Conservation (phyloP, 2,797 vertebrate genomes). For the Crocodylus rhombifer region DNA sequence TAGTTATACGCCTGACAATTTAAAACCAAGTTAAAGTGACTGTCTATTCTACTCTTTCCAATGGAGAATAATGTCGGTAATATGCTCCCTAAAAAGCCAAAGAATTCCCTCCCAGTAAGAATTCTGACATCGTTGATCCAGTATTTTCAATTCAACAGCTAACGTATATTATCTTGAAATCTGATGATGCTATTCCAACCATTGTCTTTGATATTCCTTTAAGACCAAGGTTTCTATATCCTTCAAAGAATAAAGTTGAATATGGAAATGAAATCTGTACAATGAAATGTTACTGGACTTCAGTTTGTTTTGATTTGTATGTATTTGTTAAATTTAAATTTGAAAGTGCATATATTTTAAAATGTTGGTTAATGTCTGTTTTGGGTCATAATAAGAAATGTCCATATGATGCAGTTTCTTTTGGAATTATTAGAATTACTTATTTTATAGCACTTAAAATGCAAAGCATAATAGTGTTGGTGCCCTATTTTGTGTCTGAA, state of each 20-base stretch:
- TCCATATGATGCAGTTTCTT: neutral
- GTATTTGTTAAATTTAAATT: neutral
- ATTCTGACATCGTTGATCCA: neutral
- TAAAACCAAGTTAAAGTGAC: neutral
- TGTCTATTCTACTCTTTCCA: neutral
- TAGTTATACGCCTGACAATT: neutral
- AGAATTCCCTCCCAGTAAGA: neutral
- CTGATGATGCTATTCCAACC: neutral
- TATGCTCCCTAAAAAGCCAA: neutral
- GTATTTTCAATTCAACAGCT: neutral
- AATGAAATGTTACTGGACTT: neutral
- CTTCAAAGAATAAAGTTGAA: neutral
- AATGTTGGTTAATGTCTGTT: neutral
- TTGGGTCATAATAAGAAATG: neutral
- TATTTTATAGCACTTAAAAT: neutral
- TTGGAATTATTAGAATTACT: neutral
- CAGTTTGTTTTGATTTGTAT: neutral
- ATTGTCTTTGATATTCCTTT: neutral
- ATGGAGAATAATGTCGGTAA: neutral
- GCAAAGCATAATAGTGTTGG: neutral
- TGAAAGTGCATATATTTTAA: neutral
- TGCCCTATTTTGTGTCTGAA: neutral
- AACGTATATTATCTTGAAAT: neutral
- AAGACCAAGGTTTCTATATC: neutral
- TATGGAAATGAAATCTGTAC: neutral